Conservation (phyloP, 2,797 vertebrate species). For the Telmatherina bonti region DNA sequence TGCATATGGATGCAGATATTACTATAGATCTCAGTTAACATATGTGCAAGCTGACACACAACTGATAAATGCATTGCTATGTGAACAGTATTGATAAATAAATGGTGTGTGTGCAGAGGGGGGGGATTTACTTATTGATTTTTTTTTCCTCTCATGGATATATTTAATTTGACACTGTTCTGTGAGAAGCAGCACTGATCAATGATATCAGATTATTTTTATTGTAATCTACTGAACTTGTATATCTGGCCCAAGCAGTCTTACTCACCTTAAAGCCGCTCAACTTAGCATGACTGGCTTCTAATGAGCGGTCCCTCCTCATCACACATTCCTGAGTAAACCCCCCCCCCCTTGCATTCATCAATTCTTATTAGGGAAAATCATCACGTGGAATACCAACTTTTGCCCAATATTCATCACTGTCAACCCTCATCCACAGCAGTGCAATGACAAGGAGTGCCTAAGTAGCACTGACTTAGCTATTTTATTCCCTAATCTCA, state of each 20-base stretch:
- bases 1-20: slow-evolving; percentile 68
- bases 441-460: slow-evolving; percentile 73
- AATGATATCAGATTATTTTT: slow-evolving; percentile 65
- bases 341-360: slow-evolving; percentile 75
- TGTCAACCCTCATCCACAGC: slow-evolving; percentile 80
- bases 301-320: slow-evolving; percentile 80
- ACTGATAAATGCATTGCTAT: slow-evolving; percentile 49
- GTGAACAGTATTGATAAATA: slow-evolving; percentile 42
- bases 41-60: slow-evolving; percentile 54
- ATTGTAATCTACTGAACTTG: slow-evolving; percentile 63
- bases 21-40: slow-evolving; percentile 56
- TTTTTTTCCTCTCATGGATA: slow-evolving; percentile 48
- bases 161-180: slow-evolving; percentile 55
- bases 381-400: slow-evolving; percentile 86
- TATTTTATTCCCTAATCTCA: slow-evolving; percentile 81
- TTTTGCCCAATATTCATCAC: slow-evolving; percentile 87
- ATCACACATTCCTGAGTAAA: slow-evolving; percentile 76
- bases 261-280: slow-evolving; percentile 73
- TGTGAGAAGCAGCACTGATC: slow-evolving; percentile 59
- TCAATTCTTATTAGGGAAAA: slow-evolving; percentile 88
- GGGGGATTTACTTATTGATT: slow-evolving; percentile 58
- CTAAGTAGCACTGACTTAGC: slow-evolving; percentile 78
- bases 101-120: slow-evolving; percentile 53
- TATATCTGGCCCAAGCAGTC: slow-evolving; percentile 60
- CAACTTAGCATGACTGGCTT: slow-evolving; percentile 76